Evolutionary conservation across 2,888 invertebrate genomes (phyloP).

Genomic region (Anodontia alba): DNA sequence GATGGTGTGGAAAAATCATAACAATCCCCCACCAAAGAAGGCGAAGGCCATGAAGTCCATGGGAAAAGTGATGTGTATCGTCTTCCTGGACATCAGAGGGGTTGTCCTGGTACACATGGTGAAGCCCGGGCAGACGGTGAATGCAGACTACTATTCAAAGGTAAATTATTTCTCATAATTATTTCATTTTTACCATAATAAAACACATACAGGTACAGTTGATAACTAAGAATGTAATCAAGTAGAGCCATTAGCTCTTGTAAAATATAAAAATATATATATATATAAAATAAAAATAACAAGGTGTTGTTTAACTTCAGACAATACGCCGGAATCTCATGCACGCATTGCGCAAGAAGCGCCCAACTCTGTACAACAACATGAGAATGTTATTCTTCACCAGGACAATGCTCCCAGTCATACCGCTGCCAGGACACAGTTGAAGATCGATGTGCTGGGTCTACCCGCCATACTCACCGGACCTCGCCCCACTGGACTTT

Average conservation of each 20-base stretch:
- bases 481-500: conserved; percentile 10
- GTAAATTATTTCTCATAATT: no score
- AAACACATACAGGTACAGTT: no score
- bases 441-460: conserved; percentile 10
- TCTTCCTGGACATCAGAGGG: no score
- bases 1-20: no score
- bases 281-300: conserved; percentile 5
- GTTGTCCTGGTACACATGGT: no score
- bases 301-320: conserved; percentile 22
- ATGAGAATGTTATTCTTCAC: conserved; percentile 21
- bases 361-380: conserved; percentile 15
- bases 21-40: no score
- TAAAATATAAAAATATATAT: background rate
- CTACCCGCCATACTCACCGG: background rate
- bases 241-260: background rate
- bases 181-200: no score
- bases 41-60: no score
- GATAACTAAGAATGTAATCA: background rate
- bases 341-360: conserved; percentile 21
- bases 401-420: conserved; percentile 12
- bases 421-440: conserved; percentile 4
- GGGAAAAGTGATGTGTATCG: no score
- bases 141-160: no score
- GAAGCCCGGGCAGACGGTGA: no score
- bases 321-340: conserved; percentile 22